Evolutionary conservation across 2,113 vertebrate species (phyloP), one percentile per base, ranked within the genome.

Genomic region (Xenopus laevis): DNA sequence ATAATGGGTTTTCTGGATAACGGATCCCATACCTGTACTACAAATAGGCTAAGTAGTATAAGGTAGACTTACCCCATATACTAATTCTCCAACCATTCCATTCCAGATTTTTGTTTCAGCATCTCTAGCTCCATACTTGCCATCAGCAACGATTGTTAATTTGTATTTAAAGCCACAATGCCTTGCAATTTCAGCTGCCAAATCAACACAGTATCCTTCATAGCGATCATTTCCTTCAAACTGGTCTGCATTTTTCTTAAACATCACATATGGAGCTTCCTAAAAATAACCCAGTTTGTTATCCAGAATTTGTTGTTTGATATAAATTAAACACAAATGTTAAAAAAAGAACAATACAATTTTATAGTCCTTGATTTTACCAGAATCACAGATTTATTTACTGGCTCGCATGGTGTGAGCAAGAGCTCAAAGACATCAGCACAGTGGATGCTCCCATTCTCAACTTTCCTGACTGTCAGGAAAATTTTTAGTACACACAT

Each of bases 101-200:
- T 99, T 99, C 97, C 97, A 99, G 88, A 99, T 98, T 90, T 99
- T 99, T 57, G 97, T 99, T 84, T 99, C 97, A 71, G 95, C 94
- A 83, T 99, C 97, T 90, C 97, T 92, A 53, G 97, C 96, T 84
- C 97, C 97, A 81, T 99, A 99, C 86, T 98, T 98, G 77, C 97
- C 97, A 86, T 99, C 97, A 23, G 91, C 90, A 69, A 98, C 97
- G 77, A 98, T 98, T 79, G 96, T 98, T 82, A 98, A 86, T 78
- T 97, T 96, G 82, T 99, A 99, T 83, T 98, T 99, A 89, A 99
- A 98, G 81, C 96, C 96, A 78, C 96, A 98, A 78, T 99, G 97
- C 81, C 97, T 98, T 10, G 97, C 97, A 71, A 98, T 99, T 92
- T 99, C 96, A 45, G 96, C 95, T 59, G 96, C 97, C 85, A 99